Evolutionary conservation across 1,140 invertebrate genomes (phyloP).

Genomic region (Cotesia vestalis): DNA sequence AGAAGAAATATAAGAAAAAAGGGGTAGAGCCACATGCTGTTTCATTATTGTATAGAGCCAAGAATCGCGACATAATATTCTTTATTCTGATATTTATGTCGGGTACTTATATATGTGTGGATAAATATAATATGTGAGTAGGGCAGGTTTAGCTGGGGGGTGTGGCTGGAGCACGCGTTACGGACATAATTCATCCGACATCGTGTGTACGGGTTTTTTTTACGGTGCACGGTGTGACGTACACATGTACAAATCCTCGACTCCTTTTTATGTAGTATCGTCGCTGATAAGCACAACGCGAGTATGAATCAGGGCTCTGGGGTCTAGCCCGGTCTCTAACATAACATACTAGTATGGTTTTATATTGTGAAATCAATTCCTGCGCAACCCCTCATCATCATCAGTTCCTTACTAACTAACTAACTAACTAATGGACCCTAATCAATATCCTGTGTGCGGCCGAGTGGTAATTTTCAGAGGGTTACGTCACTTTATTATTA

Average conservation of each 20-base stretch:
- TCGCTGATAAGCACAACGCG: conserved; percentile 31
- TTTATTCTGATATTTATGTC: conserved; percentile 12
- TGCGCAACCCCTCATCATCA: too few relatives aligned
- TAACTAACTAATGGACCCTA: conserved; percentile 15
- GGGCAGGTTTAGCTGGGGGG: conserved; percentile 36
- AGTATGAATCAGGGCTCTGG: not conserved
- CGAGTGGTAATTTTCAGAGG: conserved; percentile 9
- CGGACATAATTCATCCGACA: conserved; percentile 51
- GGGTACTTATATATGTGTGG: not conserved
- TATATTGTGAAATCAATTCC: too few relatives aligned
- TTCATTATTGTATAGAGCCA: conserved; percentile 1
- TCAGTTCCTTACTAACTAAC: not conserved
- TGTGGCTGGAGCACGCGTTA: conserved; percentile 53
- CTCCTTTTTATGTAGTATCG: conserved; percentile 42
- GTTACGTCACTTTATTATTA: conserved; percentile 4
- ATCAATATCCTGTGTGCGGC: conserved; percentile 25
- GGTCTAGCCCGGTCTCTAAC: too few relatives aligned
- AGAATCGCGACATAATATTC: conserved; percentile 25
- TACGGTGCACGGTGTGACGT: conserved; percentile 37
- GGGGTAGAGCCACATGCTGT: conserved; percentile 1
- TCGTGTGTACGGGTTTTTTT: conserved; percentile 8
- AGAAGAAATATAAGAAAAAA: not conserved
- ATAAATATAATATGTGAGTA: not conserved
- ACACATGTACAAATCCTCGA: conserved; percentile 45
- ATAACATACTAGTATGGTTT: too few relatives aligned